Base-by-base conservation (phyloP, 2,888 invertebrate genomes). In the Drosophila quinaria region DNA sequence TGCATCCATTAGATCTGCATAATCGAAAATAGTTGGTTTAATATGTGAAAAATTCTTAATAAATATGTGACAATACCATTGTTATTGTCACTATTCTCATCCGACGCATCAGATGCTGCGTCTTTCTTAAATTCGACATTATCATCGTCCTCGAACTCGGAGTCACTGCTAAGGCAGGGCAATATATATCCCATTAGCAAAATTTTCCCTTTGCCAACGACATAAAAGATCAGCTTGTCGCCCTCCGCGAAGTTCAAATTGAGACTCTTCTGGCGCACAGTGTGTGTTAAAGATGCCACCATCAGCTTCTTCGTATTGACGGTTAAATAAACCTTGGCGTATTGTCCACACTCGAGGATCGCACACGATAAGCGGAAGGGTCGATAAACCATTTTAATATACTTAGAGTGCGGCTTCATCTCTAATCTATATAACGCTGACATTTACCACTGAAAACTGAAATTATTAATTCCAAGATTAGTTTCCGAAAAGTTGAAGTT, bases 351-450 rank as follows among this genome's bases (percentile, higher is more conserved):
- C 4, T 29, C 17, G 4, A 54, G 29, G 1, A 1, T 1, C 4
- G 41, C 54, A 13, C 29, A 17, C 6, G 54, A 17, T 8, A 54
- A 4, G 2, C 41, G 54, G 1, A 54, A 41, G 11, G 54, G 8
- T 2, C 25, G 8, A 15, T 13, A 8, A 3, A 54, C 41, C 4
- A 1, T 29, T 17, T 54, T 6, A 13, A 17, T 11, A 13, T 54
- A 41, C 41, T 54, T 54, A 15, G 11, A 41, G 39, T 41, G 29
- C 8, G 54, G 11, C 41, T 54, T 54, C 41, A 54, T 41, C 10
- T 11, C 17, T 6, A 41, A 1, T 4, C 39, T 4, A 29, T 54
- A n/a, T 5, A 11, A 29, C 9, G 2, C 22, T 11, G 11, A 25
- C 39, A 52, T 25, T 22, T 11, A 8, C 37, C 17, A 41, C 10